Conservation (phyloP, 2,888 invertebrate genomes). For the Latheticus oryzae region DNA sequence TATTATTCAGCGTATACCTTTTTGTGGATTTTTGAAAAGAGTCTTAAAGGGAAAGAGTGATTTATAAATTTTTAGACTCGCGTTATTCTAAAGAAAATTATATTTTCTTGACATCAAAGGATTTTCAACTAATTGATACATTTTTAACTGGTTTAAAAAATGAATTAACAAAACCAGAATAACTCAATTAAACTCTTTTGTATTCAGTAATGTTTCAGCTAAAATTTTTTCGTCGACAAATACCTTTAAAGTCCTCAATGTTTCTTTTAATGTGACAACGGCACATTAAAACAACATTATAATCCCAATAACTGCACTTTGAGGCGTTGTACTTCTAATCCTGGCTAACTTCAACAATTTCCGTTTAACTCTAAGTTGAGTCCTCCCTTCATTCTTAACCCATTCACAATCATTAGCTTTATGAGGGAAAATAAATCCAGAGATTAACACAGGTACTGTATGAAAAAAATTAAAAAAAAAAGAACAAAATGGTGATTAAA, state of each 20-base stretch:
- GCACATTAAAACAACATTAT: constrained; percentile 66
- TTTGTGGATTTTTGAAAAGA: background rate
- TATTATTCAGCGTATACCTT: constrained; percentile 30
- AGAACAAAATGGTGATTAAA: no score
- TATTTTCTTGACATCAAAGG: no score
- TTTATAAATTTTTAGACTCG: no score
- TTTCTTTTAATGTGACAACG: constrained; percentile 60
- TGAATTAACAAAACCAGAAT: no score
- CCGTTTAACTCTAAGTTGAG: constrained; percentile 22
- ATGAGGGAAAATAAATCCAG: constrained; percentile 5
- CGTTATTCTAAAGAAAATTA: no score
- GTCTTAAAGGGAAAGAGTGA: background rate
- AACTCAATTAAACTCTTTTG: no score
- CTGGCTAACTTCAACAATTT: constrained; percentile 49
- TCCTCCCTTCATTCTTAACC: constrained; percentile 15
- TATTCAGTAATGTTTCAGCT: no score
- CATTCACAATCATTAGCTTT: constrained; percentile 23
- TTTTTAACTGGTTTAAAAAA: no score
- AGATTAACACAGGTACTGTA: no score
- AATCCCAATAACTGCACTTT: constrained; percentile 66
- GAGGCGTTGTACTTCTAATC: constrained; percentile 54
- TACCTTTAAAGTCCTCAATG: constrained; percentile 41
- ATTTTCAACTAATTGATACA: no score
- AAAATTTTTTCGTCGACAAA: no score
- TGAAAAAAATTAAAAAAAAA: no score